Evolutionary conservation across 2,113 vertebrate genomes (phyloP).

Genomic region (Mungos mungo): DNA sequence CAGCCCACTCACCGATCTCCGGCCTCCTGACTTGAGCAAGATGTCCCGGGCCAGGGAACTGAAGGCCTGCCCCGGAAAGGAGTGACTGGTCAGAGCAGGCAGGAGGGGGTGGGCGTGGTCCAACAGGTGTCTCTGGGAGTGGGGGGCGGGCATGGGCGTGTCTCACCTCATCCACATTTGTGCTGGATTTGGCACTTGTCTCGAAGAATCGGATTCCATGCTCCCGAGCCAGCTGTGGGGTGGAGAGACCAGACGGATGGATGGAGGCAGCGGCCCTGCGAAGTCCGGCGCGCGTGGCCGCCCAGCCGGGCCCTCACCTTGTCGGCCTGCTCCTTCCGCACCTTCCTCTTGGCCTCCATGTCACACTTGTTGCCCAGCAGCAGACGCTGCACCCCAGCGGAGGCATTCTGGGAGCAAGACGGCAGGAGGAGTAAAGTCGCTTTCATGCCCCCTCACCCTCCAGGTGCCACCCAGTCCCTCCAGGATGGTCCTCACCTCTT

Average conservation of each 20-base stretch:
- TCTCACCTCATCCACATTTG: slow-evolving; percentile 87
- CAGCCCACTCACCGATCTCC: slow-evolving; percentile 87
- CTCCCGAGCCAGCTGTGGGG: slow-evolving; percentile 91
- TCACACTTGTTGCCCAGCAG: slow-evolving; percentile 96
- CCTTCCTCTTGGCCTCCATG: slow-evolving; percentile 92
- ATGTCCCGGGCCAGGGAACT: slow-evolving; percentile 91
- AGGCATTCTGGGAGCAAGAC: slow-evolving; percentile 89
- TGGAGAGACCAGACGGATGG: not conserved
- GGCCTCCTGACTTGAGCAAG: slow-evolving; percentile 88
- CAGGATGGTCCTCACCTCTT: slow-evolving; percentile 73
- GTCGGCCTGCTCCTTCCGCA: slow-evolving; percentile 90
- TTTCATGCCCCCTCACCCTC: not conserved
- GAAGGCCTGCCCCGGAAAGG: slow-evolving; percentile 86
- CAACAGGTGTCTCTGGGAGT: not conserved
- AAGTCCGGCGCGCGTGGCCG: not conserved
- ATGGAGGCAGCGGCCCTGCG: not conserved
- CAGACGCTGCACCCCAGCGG: slow-evolving; percentile 91
- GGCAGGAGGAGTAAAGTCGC: not conserved
- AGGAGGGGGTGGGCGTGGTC: too few species aligned
- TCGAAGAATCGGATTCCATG: slow-evolving; percentile 96
- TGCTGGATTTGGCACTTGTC: slow-evolving; percentile 92
- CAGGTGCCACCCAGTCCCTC: not conserved
- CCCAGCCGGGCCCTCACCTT: slow-evolving; percentile 83
- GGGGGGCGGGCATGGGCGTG: too few species aligned
- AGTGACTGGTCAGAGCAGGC: not conserved